phyloP scores from a whole-genome alignment of 2,113 vertebrate species.

The Heterochromis multidens region DNA sequence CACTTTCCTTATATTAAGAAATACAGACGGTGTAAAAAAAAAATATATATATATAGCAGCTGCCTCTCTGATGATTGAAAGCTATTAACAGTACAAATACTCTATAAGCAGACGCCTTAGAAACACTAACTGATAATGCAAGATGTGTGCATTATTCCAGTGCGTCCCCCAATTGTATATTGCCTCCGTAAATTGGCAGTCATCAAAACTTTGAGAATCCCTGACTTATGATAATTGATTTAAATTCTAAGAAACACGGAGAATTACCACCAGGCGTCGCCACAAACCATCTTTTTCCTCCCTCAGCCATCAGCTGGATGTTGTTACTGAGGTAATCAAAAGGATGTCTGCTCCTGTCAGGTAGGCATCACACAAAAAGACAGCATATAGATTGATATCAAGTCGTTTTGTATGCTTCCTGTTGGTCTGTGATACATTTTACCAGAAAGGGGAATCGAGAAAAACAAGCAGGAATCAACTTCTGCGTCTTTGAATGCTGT shows the following conservation, averaged over 20 bases:
- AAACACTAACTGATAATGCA: not conserved
- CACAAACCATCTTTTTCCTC: not conserved
- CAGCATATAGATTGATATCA: not conserved
- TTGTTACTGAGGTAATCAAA: constrained; percentile 11
- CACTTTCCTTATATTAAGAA: not conserved
- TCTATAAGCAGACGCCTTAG: too few relatives aligned
- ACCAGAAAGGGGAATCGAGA: not conserved
- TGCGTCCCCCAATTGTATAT: not conserved
- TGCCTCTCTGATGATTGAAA: too few relatives aligned
- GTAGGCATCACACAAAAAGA: not conserved
- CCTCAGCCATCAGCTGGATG: not conserved
- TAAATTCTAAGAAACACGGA: not conserved
- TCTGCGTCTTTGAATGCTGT: not conserved
- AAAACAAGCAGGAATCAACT: not conserved
- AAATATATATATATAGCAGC: too few relatives aligned
- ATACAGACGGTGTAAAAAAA: too few relatives aligned
- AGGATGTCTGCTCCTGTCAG: constrained; percentile 10
- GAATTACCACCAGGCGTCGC: constrained; percentile 48
- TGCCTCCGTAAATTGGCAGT: not conserved
- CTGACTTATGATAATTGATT: not conserved
- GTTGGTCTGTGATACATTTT: not conserved
- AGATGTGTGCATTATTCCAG: not conserved
- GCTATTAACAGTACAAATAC: too few relatives aligned
- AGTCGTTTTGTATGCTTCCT: not conserved
- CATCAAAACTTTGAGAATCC: not conserved